Evolutionary conservation across 2,797 vertebrate genomes (phyloP), one percentile per base, ranked within the genome.

Genomic region (Rachycentron canadum): DNA sequence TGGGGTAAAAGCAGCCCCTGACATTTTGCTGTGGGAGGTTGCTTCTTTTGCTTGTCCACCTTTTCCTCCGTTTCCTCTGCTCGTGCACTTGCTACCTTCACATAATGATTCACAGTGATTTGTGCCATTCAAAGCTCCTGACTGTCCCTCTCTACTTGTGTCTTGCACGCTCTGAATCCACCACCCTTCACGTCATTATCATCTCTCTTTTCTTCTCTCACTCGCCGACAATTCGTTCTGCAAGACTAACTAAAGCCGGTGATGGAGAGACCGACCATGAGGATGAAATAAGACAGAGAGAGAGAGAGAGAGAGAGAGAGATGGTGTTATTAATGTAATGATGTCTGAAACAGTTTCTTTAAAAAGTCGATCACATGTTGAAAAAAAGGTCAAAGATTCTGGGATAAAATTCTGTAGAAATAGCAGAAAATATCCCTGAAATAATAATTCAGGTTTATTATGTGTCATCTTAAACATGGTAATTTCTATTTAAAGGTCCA

Each of bases 31-130:
- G 56, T 53, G 0, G 67, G 69, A 69, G 55, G 67, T 69, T 32
- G 17, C 63, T 69, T 72, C 53, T 56, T 60, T 56, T 71, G 53
- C 76, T 68, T 41, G 59, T 52, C 56, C 56, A 61, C n/a, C n/a
- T 67, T 66, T 78, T 40, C 21, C 12, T 34, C 49, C 17, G 2
- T 13, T 71, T 81, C 65, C 30, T 26, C 66, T 26, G 40, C 52
- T 62, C 38, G 34, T 41, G 2, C 40, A 25, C 71, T 47, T 58
- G 2, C 70, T 43, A 25, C 43, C 25, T 57, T 50, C 55, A 75
- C 61, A 67, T 12, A 40, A 78, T 55, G 72, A 84, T 78, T 86
- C 85, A 84, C 50, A 62, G 21, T 23, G 2, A 70, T 80, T 43
- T 78, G 56, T 75, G 68, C 56, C 59, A n/a, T 63, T 82, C 50